Conservation (phyloP, 2,797 vertebrate genomes). For the Uromys caudimaculatus region DNA sequence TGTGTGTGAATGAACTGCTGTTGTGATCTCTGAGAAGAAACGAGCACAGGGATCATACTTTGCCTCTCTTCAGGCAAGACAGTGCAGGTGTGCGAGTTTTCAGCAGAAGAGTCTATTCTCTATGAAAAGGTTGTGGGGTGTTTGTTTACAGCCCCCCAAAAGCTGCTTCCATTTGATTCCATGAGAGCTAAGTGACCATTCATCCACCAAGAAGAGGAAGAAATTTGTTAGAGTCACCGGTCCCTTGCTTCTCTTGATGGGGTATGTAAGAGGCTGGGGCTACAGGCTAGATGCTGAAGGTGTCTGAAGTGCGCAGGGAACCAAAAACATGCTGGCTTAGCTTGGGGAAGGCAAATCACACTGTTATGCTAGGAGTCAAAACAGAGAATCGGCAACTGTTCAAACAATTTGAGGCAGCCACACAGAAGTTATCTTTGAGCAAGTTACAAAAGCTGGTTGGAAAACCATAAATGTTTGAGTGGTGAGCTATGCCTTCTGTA, state of each 20-base stretch:
- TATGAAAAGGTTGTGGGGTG: not conserved
- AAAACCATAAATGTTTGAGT: constrained; percentile 11
- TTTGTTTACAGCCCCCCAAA: constrained; percentile 2
- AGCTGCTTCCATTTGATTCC: constrained; percentile 53
- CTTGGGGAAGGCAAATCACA: not conserved
- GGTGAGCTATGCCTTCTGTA: not conserved
- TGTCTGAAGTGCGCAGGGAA: not conserved
- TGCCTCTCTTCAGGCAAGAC: not conserved
- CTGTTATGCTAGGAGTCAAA: not conserved
- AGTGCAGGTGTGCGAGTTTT: not conserved
- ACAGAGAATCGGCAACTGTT: constrained; percentile 15
- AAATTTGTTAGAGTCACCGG: not conserved
- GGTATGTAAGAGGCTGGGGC: not conserved
- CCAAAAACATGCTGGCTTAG: not conserved
- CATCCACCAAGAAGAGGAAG: not conserved
- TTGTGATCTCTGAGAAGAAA: constrained; percentile 13
- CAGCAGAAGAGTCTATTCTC: not conserved
- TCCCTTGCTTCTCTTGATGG: not conserved
- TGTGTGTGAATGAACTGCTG: constrained; percentile 22
- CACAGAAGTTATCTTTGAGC: not conserved
- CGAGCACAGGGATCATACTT: not conserved
- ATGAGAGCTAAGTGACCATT: constrained; percentile 27
- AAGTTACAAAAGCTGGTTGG: not conserved
- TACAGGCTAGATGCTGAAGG: not conserved
- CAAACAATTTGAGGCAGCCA: not conserved